Evolutionary conservation across 2,113 vertebrate species (phyloP), one percentile per base, ranked within the genome.

Genomic region (Corythaixoides concolor): DNA sequence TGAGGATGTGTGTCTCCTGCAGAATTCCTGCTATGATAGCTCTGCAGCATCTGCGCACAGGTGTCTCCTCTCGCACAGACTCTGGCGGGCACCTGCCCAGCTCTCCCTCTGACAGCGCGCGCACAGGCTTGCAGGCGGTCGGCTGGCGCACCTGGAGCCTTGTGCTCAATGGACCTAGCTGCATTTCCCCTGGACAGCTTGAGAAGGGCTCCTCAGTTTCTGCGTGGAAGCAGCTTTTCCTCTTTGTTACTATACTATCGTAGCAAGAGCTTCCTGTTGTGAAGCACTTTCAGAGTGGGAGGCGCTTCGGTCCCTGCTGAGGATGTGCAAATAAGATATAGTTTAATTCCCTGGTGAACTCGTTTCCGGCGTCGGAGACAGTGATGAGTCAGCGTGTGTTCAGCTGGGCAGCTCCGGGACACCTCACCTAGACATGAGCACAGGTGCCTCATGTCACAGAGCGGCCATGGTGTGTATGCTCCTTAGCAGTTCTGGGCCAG

Each of bases 141-240:
- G 5, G n/a, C 5, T 28, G 15, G n/a, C 0, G 0, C 27, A 2
- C 6, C 35, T 2, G 27, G 39, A 28, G 53, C 33, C 20, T 45
- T 3, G 5, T 20, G 33, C 41, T 41, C 11, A 5, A 24, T 24
- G 11, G 41, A 8, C 60, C 24, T 6, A 3, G 6, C 33, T 12
- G 9, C 6, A 0, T 12, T 39, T 53, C 19, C 49, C 27, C 27
- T n/a, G 41, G 9, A 19, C 37, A 3, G 20, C 23, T 15, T 43
- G 60, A 64, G 45, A 55, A 39, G 30, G 10, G 15, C 24, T 43
- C 24, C n/a, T 52, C 17, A 0, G 18, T 10, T 59, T 32, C 62
- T 52, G 28, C 11, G 2, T 3, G 19, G 39, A 53, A 55, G 41
- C 24, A 33, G 32, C 23, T 66, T 69, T n/a, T 49, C 15, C 23